Conservation (phyloP, 2,113 vertebrate genomes). For the Ivindomyrus marchei region DNA sequence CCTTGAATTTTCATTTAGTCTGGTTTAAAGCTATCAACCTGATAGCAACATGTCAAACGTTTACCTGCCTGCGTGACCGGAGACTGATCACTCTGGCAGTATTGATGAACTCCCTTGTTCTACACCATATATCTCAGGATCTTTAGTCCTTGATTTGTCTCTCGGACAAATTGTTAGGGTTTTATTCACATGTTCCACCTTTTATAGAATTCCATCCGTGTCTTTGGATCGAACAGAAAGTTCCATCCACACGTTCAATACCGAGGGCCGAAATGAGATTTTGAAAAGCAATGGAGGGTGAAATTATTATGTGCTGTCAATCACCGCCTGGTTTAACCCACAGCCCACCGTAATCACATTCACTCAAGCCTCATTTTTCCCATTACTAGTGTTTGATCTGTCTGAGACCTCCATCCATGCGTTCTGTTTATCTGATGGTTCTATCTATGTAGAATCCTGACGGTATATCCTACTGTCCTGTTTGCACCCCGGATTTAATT, state of each 20-base stretch:
- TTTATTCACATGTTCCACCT: background rate
- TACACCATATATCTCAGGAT: background rate
- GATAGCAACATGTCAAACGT: background rate
- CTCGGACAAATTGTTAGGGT: background rate
- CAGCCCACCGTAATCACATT: background rate
- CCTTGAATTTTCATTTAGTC: background rate
- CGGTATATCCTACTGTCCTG: background rate
- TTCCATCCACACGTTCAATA: background rate
- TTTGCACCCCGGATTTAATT: background rate
- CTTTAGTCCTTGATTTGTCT: background rate
- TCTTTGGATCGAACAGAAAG: background rate
- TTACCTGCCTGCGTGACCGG: background rate
- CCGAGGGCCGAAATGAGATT: background rate
- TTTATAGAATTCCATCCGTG: background rate
- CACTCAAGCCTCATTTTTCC: background rate
- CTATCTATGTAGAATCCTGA: background rate
- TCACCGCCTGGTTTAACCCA: background rate
- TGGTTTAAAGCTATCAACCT: background rate
- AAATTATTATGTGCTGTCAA: slow-evolving; percentile 1
- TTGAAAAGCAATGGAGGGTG: background rate
- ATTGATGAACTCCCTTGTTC: background rate
- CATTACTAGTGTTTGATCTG: background rate
- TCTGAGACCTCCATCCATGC: background rate
- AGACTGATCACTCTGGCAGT: background rate
- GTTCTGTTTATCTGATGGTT: background rate